phyloP scores from a whole-genome alignment of 2,797 vertebrate species.

The Nyctalus aviator region DNA sequence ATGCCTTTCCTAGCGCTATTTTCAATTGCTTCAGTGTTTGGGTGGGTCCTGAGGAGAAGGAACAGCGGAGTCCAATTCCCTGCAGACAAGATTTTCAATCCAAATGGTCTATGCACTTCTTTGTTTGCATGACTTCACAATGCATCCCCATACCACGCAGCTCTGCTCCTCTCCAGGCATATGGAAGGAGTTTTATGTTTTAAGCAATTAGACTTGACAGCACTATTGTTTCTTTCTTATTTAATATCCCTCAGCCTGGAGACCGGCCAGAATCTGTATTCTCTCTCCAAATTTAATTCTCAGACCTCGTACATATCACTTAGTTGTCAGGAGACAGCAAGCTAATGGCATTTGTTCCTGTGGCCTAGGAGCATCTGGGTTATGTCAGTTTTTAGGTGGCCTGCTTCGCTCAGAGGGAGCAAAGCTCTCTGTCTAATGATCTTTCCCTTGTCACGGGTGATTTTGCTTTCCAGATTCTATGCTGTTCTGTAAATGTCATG shows the following conservation, averaged over 20 bases:
- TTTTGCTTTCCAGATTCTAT: conserved; percentile 62
- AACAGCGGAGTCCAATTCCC: conserved; percentile 28
- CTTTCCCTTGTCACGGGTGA: conserved; percentile 49
- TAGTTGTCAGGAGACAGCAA: conserved; percentile 72
- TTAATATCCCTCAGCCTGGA: conserved; percentile 65
- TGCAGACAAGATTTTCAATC: not conserved
- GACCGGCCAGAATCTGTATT: conserved; percentile 63
- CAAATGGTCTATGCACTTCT: not conserved
- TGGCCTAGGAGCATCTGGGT: conserved; percentile 66
- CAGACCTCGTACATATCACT: conserved; percentile 73
- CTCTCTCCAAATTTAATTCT: conserved; percentile 79
- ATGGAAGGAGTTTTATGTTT: conserved; percentile 73
- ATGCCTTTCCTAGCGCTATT: not conserved
- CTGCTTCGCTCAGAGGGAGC: conserved; percentile 66
- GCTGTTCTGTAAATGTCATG: conserved; percentile 61
- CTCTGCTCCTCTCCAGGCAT: not conserved
- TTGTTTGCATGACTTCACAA: conserved; percentile 16
- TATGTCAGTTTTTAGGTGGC: conserved; percentile 73
- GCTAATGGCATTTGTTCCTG: conserved; percentile 72
- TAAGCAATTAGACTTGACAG: conserved; percentile 76
- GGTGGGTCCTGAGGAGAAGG: not conserved
- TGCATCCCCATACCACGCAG: not conserved
- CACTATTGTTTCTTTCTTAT: conserved; percentile 56
- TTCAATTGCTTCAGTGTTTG: conserved; percentile 16
- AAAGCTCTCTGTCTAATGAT: conserved; percentile 65